A percentile compares a stretch with the other conserved stretches of the same genome.
Conservation (phyloP, 1,140 invertebrate genomes). For the Medauroidea extradentata region DNA sequence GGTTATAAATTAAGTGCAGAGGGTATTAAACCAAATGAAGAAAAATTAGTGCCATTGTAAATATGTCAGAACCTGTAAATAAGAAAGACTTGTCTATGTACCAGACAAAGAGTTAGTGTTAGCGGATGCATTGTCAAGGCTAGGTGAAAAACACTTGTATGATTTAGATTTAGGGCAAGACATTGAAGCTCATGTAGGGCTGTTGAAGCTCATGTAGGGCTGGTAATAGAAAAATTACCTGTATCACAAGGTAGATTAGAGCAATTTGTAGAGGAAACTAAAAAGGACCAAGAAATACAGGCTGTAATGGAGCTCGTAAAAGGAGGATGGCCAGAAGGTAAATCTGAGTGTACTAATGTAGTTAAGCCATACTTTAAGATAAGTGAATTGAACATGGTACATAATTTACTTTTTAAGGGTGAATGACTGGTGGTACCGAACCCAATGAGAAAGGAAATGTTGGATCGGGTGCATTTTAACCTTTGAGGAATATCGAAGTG, state of each 20-base stretch:
- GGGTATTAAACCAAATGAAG: constrained; percentile 26
- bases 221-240: neutral
- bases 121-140: neutral
- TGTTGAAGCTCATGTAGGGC: neutral
- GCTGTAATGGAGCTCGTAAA: constrained; percentile 25
- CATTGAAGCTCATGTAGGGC: too few species aligned
- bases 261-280: constrained; percentile 27
- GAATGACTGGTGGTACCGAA: constrained; percentile 38
- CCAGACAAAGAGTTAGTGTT: constrained; percentile 21
- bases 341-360: too few species aligned
- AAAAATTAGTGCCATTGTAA: constrained; percentile 33
- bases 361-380: constrained; percentile 32
- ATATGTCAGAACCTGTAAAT: constrained; percentile 28
- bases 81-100: constrained; percentile 19
- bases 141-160: neutral
- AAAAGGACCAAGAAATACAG: constrained; percentile 26
- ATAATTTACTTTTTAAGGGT: constrained; percentile 38
- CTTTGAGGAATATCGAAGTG: constrained; percentile 45
- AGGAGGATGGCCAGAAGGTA: constrained; percentile 40
- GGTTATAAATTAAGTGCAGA: constrained; percentile 39
- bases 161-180: neutral
- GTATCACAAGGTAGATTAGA: too few species aligned
- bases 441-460: too few species aligned
- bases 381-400: constrained; percentile 32
- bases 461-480: constrained; percentile 39